These are phyloP conservation scores for Spongilla lacustris DNA, from an alignment of 37 sponge, comb jelly and placozoan species.

Conservation along the genomic window DNA sequence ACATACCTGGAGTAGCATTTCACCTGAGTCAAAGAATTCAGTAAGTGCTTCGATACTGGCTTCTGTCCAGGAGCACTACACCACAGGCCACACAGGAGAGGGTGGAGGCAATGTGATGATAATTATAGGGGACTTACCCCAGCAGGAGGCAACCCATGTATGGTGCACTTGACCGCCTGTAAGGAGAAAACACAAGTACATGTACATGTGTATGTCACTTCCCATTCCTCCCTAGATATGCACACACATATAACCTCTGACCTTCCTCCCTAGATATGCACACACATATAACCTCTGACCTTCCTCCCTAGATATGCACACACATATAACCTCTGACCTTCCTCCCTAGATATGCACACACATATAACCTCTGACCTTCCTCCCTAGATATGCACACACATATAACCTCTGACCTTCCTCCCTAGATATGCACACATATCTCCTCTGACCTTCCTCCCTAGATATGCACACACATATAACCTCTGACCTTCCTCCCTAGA, in stretches of 20 bases:
- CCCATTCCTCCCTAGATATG: not conserved
- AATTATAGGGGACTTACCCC: slow-evolving; percentile 19
- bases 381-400: too few species aligned
- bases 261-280: not conserved
- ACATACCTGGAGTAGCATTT: not conserved
- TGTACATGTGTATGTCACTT: too few species aligned
- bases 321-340: too few species aligned
- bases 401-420: too few species aligned
- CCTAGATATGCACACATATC: too few species aligned
- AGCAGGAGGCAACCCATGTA: slow-evolving; percentile 36
- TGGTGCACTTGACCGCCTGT: slow-evolving; percentile 53
- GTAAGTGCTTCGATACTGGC: not conserved
- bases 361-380: too few species aligned
- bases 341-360: too few species aligned
- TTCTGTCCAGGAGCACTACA: not conserved
- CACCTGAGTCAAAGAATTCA: not conserved
- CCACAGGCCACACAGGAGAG: slow-evolving; percentile 8
- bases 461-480: too few species aligned
- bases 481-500: too few species aligned
- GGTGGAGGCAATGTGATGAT: not conserved
- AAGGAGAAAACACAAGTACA: not conserved
- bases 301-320: not conserved
- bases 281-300: not conserved
- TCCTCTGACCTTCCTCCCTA: too few species aligned
- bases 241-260: not conserved